Percentiles rank a stretch among this genome's conserved stretches.
phyloP scores from a whole-genome alignment of 2,888 invertebrate genomes.

The Molorchus minor region DNA sequence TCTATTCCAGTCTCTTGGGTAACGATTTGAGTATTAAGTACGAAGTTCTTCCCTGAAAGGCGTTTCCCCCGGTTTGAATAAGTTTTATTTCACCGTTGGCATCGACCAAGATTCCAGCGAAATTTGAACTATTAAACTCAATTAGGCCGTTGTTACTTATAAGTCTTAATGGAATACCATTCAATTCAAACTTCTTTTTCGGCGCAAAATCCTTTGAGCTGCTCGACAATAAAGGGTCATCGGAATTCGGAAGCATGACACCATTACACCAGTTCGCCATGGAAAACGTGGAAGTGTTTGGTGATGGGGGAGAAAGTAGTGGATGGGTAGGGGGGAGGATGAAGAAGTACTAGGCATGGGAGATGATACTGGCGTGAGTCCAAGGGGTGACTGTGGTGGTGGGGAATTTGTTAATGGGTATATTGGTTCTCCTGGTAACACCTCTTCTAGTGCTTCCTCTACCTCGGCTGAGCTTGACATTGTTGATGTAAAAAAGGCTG shows the following conservation, averaged over 20 bases:
- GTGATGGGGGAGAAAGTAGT: constrained; percentile 54
- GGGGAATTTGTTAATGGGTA: constrained; percentile 66
- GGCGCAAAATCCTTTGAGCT: constrained; percentile 81
- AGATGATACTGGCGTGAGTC: constrained; percentile 67
- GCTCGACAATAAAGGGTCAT: constrained; percentile 84
- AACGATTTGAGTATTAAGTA: constrained; percentile 55
- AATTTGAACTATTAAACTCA: constrained; percentile 66
- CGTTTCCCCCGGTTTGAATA: constrained; percentile 66
- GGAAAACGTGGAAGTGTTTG: constrained; percentile 60
- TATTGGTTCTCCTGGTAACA: constrained; percentile 78
- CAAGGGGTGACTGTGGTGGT: constrained; percentile 71
- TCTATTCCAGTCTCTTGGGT: constrained; percentile 47
- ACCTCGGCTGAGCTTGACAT: constrained; percentile 89
- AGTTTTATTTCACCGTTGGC: constrained; percentile 71
- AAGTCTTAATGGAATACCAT: constrained; percentile 66
- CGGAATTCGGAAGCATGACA: constrained; percentile 88
- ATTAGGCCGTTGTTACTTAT: constrained; percentile 66
- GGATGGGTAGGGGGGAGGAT: constrained; percentile 43
- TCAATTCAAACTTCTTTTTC: constrained; percentile 67
- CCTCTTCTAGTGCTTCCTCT: constrained; percentile 86
- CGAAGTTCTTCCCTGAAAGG: constrained; percentile 61
- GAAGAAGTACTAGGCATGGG: constrained; percentile 60
- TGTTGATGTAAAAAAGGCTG: constrained; percentile 83
- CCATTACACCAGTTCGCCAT: constrained; percentile 69
- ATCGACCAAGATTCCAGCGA: constrained; percentile 70